phyloP scores from a whole-genome alignment of 1,140 invertebrate species.

The Popillia japonica region DNA sequence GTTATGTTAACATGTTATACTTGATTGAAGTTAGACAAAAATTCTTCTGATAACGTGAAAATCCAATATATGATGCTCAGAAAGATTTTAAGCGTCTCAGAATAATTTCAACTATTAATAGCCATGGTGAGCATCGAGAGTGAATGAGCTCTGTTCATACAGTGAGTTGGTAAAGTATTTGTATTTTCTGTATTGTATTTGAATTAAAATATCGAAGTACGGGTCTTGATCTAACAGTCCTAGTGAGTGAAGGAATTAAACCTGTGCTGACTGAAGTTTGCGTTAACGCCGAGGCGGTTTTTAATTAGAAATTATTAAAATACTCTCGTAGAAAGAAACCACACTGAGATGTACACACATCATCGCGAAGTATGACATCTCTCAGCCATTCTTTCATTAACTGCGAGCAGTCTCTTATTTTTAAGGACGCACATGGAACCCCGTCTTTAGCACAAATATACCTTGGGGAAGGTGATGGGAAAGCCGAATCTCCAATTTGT shows the following conservation, averaged over 20 bases:
- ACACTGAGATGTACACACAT: constrained; percentile 91
- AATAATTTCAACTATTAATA: too few species aligned
- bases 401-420: constrained; percentile 86
- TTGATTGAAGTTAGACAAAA: too few species aligned
- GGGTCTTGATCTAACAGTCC: constrained; percentile 54
- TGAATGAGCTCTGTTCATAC: too few species aligned
- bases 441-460: constrained; percentile 86
- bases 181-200: too few species aligned
- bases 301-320: neutral
- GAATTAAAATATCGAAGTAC: constrained; percentile 51
- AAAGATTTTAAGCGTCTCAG: too few species aligned
- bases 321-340: constrained; percentile 66
- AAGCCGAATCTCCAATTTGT: constrained; percentile 79
- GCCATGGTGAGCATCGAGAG: too few species aligned
- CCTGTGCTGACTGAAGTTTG: constrained; percentile 57
- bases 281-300: constrained; percentile 37
- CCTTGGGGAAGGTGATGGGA: constrained; percentile 86
- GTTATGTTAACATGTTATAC: too few species aligned
- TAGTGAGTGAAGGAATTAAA: constrained; percentile 53
- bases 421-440: constrained; percentile 88
- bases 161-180: too few species aligned
- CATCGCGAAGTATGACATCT: constrained; percentile 83
- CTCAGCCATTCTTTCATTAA: constrained; percentile 81
- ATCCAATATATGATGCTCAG: too few species aligned
- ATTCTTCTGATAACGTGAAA: too few species aligned